Percentiles rank a stretch among this genome's conserved stretches.
phyloP scores from a whole-genome alignment of 2,797 vertebrate genomes.

The Limosa lapponica region DNA sequence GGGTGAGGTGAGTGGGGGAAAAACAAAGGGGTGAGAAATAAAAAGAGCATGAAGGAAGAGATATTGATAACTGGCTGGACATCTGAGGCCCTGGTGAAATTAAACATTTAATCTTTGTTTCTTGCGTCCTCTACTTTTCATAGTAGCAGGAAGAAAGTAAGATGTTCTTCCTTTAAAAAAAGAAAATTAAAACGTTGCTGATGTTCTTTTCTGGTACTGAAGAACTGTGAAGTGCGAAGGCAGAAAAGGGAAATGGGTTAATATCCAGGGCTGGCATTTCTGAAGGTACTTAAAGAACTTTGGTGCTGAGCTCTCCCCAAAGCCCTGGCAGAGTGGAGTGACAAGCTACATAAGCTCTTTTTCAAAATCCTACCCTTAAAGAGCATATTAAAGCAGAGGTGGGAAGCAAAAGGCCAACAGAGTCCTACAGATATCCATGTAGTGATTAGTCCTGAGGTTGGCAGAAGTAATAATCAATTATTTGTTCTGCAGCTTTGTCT shows the following conservation, averaged over 20 bases:
- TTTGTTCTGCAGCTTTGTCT: slow-evolving; percentile 16
- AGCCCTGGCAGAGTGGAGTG: background rate
- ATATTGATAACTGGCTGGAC: background rate
- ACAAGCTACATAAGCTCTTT: slow-evolving; percentile 19
- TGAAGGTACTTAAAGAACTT: background rate
- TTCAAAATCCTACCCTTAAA: slow-evolving; percentile 14
- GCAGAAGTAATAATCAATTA: slow-evolving; percentile 6
- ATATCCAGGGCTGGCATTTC: background rate
- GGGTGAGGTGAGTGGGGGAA: accelerated
- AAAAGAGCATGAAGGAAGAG: background rate
- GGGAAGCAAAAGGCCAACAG: background rate
- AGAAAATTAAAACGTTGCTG: background rate
- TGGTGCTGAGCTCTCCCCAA: background rate
- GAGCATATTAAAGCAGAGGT: background rate
- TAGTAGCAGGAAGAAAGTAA: background rate
- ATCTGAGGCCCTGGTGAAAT: background rate
- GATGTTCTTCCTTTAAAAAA: background rate
- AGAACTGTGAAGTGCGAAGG: background rate
- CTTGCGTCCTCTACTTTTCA: background rate
- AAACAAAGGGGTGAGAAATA: background rate
- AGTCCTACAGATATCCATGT: background rate
- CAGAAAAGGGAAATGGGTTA: background rate
- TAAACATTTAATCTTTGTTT: background rate
- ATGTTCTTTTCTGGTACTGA: background rate
- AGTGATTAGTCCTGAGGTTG: background rate